Base-by-base conservation (phyloP, 2,113 vertebrate species). In the Prunella fulvescens region DNA sequence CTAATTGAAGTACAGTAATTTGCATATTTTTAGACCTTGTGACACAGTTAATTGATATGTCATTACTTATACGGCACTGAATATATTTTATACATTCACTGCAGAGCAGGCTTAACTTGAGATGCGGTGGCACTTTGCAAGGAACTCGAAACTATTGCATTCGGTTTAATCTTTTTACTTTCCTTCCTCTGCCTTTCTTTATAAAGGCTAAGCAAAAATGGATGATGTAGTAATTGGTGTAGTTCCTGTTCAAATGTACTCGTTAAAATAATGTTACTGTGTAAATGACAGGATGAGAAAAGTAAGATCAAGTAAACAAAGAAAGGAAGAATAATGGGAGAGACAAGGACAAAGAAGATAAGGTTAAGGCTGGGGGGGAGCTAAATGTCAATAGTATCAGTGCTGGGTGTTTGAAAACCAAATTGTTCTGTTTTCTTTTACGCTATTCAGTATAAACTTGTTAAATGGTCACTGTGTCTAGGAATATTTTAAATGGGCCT, bases 1-100 rank as follows among this genome's bases (percentile, higher is more conserved):
- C 98, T 98, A 98, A 98, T 98, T 98, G 98, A 98, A 98, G 98
- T 98, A 97, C 96, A 98, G 98, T 98, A 98, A 98, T 98, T 98
- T 98, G 97, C 98, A 98, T 98, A 98, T 98, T 98, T 98, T 98
- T 98, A 98, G 98, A 98, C 97, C 98, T 98, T 98, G 97, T 98
- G 98, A 98, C 97, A 98, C 94, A 98, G 97, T 98, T 98, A 98
- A 98, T 98, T 98, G 98, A 98, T 98, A 98, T 98, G 97, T 98
- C 98, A 98, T 98, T 98, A 98, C 97, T 97, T 98, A 97, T 97
- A 98, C 86, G 23, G 96, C 96, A 95, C 97, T 97, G 97, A 97
- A 97, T 98, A 96, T 97, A 97, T 98, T 98, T 97, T 97, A 97
- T 95, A 96, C 93, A 69, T 97, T 97, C 90, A 80, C 97, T 97